phyloP scores from a whole-genome alignment of 2,797 vertebrate genomes.

The Ciconia nigra region DNA sequence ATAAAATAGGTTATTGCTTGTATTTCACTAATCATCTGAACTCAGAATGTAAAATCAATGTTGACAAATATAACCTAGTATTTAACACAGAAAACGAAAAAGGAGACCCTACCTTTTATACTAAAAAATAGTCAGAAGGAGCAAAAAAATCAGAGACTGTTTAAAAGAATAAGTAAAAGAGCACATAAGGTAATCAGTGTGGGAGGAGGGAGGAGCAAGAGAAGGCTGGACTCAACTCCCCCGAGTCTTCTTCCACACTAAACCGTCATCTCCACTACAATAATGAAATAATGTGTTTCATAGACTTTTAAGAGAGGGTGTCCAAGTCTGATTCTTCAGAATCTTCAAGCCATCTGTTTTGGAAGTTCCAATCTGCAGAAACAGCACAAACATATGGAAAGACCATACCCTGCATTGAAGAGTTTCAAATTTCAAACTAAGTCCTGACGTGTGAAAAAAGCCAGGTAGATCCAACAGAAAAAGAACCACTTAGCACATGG shows the following conservation, averaged over 20 bases:
- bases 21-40: background rate
- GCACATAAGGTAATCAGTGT: conserved; percentile 3
- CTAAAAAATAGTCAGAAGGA: background rate
- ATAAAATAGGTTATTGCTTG: background rate
- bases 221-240: background rate
- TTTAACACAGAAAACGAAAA: background rate
- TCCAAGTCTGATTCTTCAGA: conserved; percentile 41
- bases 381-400: conserved; percentile 44
- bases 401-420: background rate
- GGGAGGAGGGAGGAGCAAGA: background rate
- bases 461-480: conserved; percentile 13
- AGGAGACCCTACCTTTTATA: background rate
- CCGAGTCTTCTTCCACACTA: background rate
- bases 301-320: background rate
- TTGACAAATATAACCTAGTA: background rate
- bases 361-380: conserved; percentile 49
- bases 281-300: conserved; percentile 5
- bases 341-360: conserved; percentile 52
- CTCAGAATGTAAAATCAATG: background rate
- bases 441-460: background rate
- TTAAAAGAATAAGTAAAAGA: background rate
- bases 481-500: background rate
- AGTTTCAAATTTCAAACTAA: conserved; percentile 21
- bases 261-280: background rate
- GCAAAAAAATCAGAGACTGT: background rate